A percentile compares a stretch with the other conserved stretches of the same genome.
Conservation (phyloP, 2,113 vertebrate genomes). For the Odocoileus hemionus region DNA sequence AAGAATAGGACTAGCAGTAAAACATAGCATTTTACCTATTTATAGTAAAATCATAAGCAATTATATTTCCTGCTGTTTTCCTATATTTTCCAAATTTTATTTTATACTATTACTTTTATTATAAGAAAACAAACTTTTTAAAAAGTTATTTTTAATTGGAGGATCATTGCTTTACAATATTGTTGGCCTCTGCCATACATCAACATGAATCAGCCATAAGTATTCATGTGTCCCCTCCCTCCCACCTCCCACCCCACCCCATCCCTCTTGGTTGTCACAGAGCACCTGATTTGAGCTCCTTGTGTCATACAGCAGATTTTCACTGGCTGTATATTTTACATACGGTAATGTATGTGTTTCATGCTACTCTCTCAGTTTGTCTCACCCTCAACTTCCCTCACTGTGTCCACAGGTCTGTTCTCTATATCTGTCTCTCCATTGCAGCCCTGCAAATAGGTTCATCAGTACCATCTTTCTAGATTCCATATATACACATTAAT, state of each 20-base stretch:
- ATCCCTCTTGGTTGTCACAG: not conserved
- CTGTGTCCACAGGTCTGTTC: not conserved
- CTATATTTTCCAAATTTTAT: not conserved
- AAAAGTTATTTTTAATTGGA: not conserved
- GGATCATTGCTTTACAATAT: not conserved
- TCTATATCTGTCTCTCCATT: not conserved
- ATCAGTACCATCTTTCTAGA: not conserved
- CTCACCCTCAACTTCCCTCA: not conserved
- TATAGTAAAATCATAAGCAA: not conserved
- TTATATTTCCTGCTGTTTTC: not conserved
- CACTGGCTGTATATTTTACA: not conserved
- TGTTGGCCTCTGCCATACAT: not conserved
- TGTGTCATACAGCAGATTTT: not conserved
- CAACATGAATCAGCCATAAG: not conserved
- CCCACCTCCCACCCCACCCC: not conserved
- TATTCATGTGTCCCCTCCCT: not conserved
- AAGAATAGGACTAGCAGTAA: not conserved
- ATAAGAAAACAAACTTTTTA: not conserved
- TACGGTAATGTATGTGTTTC: not conserved
- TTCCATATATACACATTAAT: not conserved
- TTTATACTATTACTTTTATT: not conserved
- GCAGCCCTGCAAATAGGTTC: not conserved
- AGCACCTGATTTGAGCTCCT: not conserved
- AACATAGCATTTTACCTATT: not conserved
- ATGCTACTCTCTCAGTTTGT: not conserved